These are phyloP conservation scores for Echinops telfairi DNA, from an alignment of 2,113 vertebrate genomes.

Conservation along the genomic window DNA sequence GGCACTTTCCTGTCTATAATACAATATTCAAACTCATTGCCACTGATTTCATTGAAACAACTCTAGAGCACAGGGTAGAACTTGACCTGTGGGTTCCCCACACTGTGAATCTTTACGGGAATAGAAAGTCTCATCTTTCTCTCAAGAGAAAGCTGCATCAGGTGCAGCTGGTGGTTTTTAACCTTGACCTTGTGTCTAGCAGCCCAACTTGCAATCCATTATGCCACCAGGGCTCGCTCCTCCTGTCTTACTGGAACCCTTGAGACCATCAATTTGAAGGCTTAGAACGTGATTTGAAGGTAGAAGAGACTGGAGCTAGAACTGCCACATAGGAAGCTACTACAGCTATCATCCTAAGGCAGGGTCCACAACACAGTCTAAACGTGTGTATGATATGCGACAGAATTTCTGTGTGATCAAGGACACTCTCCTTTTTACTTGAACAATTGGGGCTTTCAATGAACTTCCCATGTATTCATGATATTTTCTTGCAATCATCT, in stretches of 20 bases:
- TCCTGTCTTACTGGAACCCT: not conserved
- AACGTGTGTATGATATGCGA: not conserved
- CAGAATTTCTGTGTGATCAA: conserved; percentile 6
- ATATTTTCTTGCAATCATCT: not conserved
- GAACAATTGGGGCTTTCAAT: conserved; percentile 23
- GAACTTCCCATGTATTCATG: conserved; percentile 12
- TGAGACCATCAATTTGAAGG: not conserved
- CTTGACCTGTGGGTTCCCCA: too few relatives aligned
- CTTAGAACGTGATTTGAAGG: not conserved
- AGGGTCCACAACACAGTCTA: not conserved
- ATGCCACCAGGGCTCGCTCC: too few relatives aligned
- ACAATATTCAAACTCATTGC: not conserved
- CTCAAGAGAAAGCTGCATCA: too few relatives aligned
- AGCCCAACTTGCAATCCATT: not conserved
- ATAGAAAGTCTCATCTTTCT: too few relatives aligned
- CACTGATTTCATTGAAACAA: not conserved
- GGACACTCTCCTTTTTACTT: not conserved
- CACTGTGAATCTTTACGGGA: too few relatives aligned
- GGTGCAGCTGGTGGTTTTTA: not conserved
- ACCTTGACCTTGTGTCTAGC: not conserved
- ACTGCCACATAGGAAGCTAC: not conserved
- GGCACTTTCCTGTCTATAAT: not conserved
- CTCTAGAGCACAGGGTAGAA: too few relatives aligned
- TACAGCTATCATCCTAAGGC: not conserved
- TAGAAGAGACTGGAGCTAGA: not conserved